A percentile compares a stretch with the other conserved stretches of the same genome.
These are phyloP conservation scores for Clarias laeviceps DNA, from an alignment of 2,797 vertebrate genomes.

Conservation along the genomic window DNA sequence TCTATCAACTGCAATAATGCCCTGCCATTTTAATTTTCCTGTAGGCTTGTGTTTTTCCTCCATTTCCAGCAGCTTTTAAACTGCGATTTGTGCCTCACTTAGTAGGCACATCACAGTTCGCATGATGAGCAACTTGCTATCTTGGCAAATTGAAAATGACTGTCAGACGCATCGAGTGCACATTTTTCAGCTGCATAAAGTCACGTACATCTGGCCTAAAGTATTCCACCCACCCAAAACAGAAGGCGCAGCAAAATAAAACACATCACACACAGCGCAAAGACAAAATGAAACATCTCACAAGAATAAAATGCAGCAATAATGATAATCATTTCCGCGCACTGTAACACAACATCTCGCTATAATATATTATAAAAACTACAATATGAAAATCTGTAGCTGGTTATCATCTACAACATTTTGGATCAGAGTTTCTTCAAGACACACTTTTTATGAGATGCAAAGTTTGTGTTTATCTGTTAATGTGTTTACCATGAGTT, in stretches of 20 bases:
- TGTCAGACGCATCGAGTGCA: not conserved
- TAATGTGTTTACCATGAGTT: slow-evolving; percentile 85
- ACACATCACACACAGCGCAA: not conserved
- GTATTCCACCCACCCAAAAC: not conserved
- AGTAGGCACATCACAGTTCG: slow-evolving; percentile 1
- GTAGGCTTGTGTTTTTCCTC: not conserved
- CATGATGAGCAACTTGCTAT: slow-evolving; percentile 1
- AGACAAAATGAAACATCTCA: not conserved
- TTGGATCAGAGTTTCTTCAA: not conserved
- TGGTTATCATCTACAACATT: not conserved
- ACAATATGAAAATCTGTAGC: not conserved
- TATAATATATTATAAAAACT: not conserved
- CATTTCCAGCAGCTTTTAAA: not conserved
- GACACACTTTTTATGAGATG: not conserved
- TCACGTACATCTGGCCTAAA: slow-evolving; percentile 1
- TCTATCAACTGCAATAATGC: not conserved
- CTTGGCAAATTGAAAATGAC: slow-evolving; percentile 10
- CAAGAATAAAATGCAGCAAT: not conserved
- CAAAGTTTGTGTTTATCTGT: not conserved
- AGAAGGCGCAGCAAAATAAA: not conserved
- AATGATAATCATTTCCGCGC: not conserved
- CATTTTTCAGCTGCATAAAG: not conserved
- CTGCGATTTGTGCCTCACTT: not conserved
- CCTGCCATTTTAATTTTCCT: not conserved
- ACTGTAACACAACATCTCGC: not conserved